These are phyloP conservation scores for Platycheirus albimanus DNA, from an alignment of 2,888 invertebrate species.

Conservation along the genomic window DNA sequence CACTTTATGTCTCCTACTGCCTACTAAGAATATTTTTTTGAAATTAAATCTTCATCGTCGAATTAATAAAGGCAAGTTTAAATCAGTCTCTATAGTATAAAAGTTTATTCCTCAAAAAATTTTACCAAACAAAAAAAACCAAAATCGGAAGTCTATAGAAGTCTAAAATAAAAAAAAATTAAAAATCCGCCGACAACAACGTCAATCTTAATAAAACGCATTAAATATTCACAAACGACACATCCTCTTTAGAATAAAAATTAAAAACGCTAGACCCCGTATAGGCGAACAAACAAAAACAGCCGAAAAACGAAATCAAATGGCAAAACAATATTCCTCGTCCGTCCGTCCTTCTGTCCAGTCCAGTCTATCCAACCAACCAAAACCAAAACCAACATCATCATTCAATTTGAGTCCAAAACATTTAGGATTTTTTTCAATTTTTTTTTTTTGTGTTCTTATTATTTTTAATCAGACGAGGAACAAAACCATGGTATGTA, in stretches of 20 bases:
- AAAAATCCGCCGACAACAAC: constrained; percentile 4
- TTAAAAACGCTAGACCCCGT: constrained; percentile 55
- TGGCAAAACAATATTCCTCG: constrained; percentile 52
- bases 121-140: neutral
- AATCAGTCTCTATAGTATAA: neutral
- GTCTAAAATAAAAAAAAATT: too few species aligned
- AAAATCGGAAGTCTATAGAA: constrained; percentile 44
- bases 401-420: constrained; percentile 68
- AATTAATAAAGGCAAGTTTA: neutral
- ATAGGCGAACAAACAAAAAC: constrained; percentile 23
- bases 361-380: constrained; percentile 18
- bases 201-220: constrained; percentile 56
- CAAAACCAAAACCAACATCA: constrained; percentile 69
- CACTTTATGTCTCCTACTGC: too few species aligned
- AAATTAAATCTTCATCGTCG: too few species aligned
- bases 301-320: constrained; percentile 41
- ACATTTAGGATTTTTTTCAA: constrained; percentile 33
- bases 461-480: constrained; percentile 22
- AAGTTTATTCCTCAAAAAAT: neutral
- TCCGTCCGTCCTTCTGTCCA: too few species aligned
- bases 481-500: constrained; percentile 48
- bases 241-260: constrained; percentile 52
- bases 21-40: too few species aligned
- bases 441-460: constrained; percentile 14
- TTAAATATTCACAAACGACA: constrained; percentile 51